These are phyloP conservation scores for Megaustenia siamemsis DNA, from an alignment of 2,888 invertebrate genomes.

Conservation along the genomic window DNA sequence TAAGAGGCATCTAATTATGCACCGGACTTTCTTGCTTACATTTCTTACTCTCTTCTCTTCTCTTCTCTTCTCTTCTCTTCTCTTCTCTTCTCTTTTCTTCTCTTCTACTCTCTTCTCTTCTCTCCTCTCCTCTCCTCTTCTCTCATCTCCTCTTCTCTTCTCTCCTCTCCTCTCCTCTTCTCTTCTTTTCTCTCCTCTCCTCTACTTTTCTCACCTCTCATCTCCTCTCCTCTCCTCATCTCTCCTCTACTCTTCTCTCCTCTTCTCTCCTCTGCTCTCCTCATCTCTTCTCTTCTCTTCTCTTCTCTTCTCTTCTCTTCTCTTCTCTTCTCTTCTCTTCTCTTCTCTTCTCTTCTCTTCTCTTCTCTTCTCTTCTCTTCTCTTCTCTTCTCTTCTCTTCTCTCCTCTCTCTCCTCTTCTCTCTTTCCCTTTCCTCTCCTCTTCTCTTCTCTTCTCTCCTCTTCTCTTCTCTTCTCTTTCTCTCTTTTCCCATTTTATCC, in stretches of 20 bases:
- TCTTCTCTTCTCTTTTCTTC: no score
- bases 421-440: background rate
- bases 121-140: no score
- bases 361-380: background rate
- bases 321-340: background rate
- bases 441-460: background rate
- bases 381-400: background rate
- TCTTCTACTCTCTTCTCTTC: no score
- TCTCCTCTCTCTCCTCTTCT: background rate
- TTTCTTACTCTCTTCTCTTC: no score
- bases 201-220: background rate
- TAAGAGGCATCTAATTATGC: no score
- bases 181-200: background rate
- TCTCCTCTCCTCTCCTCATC: background rate
- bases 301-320: background rate
- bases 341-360: background rate
- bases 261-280: background rate
- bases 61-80: no score
- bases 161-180: background rate
- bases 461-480: conserved; percentile 17
- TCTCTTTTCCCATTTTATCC: background rate
- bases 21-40: no score
- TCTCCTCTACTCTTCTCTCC: background rate
- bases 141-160: background rate
- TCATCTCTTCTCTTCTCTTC: background rate